These are phyloP conservation scores for Sphaerodactylus townsendi DNA, from an alignment of 2,113 vertebrate species.

Conservation along the genomic window DNA sequence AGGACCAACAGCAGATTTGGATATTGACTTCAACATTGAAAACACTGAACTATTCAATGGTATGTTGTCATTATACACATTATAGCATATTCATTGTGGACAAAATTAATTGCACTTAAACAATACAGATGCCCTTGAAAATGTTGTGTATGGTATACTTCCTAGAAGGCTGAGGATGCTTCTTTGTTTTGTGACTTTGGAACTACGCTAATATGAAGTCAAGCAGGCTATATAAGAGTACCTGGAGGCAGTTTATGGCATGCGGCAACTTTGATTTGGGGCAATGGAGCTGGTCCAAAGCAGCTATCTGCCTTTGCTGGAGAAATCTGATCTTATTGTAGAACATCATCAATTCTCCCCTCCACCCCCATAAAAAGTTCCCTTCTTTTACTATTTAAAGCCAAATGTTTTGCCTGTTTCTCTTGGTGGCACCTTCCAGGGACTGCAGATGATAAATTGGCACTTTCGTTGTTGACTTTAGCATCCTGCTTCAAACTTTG, in stretches of 20 bases:
- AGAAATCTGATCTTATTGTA: background rate
- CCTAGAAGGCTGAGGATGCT: background rate
- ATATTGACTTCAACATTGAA: no score
- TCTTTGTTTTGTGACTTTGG: background rate
- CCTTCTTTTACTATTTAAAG: background rate
- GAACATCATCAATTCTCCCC: background rate
- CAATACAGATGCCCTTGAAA: no score
- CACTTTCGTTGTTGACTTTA: background rate
- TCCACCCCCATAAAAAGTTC: background rate
- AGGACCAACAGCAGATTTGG: no score
- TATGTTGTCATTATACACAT: no score
- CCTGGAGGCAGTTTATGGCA: background rate
- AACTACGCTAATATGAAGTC: background rate
- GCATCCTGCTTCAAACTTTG: background rate
- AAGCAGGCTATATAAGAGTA: no score
- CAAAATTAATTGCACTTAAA: no score
- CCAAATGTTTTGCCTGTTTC: background rate
- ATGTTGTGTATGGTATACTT: no score
- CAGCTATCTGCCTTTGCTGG: fast-evolving
- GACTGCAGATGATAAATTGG: background rate
- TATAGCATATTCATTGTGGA: no score
- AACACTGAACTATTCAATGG: no score
- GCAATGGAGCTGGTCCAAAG: fast-evolving
- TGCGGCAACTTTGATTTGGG: background rate
- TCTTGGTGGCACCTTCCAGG: background rate